phyloP scores from a whole-genome alignment of 2,888 invertebrate species.

The Saturnia pavonia region DNA sequence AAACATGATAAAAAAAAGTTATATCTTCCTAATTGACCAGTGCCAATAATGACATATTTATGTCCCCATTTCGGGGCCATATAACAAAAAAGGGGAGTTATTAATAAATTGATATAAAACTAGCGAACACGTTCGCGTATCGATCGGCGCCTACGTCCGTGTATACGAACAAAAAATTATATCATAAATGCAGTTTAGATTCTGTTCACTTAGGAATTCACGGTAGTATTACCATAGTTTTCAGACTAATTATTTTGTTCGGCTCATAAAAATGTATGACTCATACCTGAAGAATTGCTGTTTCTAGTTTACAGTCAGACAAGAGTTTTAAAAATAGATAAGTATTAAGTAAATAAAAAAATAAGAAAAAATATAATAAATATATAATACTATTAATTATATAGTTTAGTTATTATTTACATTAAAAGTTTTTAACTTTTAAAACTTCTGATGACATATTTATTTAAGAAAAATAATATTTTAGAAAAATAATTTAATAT shows the following conservation, averaged over 20 bases:
- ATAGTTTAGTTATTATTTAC: no score
- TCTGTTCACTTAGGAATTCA: slow-evolving; percentile 48
- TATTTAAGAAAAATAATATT: no score
- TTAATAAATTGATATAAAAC: slow-evolving; percentile 72
- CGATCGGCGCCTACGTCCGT: slow-evolving; percentile 70
- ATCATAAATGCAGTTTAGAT: slow-evolving; percentile 60
- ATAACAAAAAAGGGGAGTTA: slow-evolving; percentile 52
- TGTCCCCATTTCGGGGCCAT: slow-evolving; percentile 36
- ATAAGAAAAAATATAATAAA: not conserved
- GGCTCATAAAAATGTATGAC: not conserved
- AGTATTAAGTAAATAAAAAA: not conserved
- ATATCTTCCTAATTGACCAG: slow-evolving; percentile 63
- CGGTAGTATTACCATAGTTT: slow-evolving; percentile 38
- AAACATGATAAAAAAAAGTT: not conserved
- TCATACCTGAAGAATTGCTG: not conserved
- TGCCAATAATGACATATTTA: slow-evolving; percentile 77
- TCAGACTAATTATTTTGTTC: slow-evolving; percentile 31
- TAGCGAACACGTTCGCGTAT: slow-evolving; percentile 58
- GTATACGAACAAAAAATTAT: slow-evolving; percentile 60
- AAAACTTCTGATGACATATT: no score
- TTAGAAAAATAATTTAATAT: no score
- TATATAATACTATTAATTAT: no score
- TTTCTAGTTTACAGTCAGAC: not conserved
- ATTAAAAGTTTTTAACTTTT: no score
- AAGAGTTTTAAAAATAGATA: not conserved